Conservation (phyloP, 2,888 invertebrate species). For the Melanchra persicariae region DNA sequence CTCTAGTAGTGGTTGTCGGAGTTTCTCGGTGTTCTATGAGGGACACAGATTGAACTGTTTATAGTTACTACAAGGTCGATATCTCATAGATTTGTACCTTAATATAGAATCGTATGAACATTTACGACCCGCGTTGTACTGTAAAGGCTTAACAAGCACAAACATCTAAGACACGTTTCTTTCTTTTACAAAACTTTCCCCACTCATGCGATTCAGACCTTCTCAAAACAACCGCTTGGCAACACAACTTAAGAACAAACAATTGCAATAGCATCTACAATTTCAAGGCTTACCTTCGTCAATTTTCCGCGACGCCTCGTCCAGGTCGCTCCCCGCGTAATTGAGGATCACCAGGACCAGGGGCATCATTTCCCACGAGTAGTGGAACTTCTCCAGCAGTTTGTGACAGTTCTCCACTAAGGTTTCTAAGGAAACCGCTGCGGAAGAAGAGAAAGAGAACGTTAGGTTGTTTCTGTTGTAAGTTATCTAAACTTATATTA, state of each 20-base stretch:
- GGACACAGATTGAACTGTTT: not conserved
- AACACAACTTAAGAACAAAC: slow-evolving; percentile 7
- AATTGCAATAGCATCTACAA: slow-evolving; percentile 50
- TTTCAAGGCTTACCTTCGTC: slow-evolving; percentile 92
- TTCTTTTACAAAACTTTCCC: not conserved
- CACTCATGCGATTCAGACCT: not conserved
- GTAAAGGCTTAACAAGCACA: no score
- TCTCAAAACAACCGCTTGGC: slow-evolving; percentile 27
- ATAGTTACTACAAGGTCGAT: no score
- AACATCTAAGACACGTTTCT: no score
- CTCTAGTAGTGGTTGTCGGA: not conserved
- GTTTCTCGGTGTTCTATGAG: not conserved
- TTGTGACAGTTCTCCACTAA: slow-evolving; percentile 94
- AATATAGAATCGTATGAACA: no score
- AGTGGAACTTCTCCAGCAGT: slow-evolving; percentile 94
- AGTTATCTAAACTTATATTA: no score
- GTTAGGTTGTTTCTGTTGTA: not conserved
- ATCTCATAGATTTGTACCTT: no score
- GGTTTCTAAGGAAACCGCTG: slow-evolving; percentile 87
- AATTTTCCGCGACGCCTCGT: slow-evolving; percentile 94
- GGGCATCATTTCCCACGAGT: slow-evolving; percentile 95
- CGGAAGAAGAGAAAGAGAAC: slow-evolving; percentile 65
- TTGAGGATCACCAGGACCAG: slow-evolving; percentile 95
- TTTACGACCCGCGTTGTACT: no score
- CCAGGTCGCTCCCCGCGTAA: slow-evolving; percentile 93